Evolutionary conservation across 2,797 vertebrate species (phyloP).

Genomic region (Psittacula echo): DNA sequence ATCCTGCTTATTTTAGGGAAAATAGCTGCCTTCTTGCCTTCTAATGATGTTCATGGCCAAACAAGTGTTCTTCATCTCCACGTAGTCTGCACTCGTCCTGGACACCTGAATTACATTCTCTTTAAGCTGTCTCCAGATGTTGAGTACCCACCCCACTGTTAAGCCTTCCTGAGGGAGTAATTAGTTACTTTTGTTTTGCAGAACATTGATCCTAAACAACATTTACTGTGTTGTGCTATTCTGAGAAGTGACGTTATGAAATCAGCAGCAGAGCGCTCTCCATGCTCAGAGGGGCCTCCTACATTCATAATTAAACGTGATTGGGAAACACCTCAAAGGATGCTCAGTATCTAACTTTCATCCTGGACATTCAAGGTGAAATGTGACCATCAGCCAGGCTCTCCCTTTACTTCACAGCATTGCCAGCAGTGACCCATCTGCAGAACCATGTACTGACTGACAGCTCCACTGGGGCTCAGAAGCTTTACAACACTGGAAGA

Average conservation of each 20-base stretch:
- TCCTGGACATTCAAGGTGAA: not conserved
- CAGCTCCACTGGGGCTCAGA: not conserved
- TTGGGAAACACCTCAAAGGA: not conserved
- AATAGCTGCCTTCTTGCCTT: not conserved
- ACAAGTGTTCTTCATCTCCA: not conserved
- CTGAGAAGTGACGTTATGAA: constrained; percentile 7
- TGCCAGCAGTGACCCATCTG: not conserved
- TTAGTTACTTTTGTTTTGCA: not conserved
- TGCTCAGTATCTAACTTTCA: not conserved
- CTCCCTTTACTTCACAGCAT: not conserved
- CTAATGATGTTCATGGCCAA: not conserved
- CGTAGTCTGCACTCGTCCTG: not conserved
- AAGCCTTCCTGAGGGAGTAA: not conserved
- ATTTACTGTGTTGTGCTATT: not conserved
- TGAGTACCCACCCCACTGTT: not conserved
- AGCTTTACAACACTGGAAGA: not conserved
- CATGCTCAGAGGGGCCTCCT: not conserved
- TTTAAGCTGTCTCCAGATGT: not conserved
- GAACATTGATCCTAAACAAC: not conserved
- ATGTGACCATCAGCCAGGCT: not conserved
- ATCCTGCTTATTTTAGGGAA: not conserved
- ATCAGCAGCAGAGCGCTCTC: not conserved
- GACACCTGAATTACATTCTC: not conserved
- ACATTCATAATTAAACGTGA: not conserved
- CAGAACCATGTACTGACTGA: not conserved